These are phyloP conservation scores for Varanus salvator DNA, from an alignment of 2,113 vertebrate genomes.

Conservation along the genomic window DNA sequence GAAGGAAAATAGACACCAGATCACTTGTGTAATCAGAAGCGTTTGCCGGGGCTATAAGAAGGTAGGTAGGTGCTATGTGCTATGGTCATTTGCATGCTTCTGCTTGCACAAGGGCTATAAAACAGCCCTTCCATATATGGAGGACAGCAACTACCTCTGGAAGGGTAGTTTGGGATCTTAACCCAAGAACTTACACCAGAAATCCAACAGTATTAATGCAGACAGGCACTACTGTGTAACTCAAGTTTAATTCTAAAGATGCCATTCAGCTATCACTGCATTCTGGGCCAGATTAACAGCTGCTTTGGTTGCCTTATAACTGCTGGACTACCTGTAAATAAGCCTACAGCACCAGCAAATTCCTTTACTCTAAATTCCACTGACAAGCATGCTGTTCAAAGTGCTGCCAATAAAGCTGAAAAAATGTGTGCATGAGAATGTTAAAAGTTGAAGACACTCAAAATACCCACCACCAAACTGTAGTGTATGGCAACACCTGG, in stretches of 20 bases:
- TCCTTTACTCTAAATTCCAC: not conserved
- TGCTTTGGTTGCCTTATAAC: not conserved
- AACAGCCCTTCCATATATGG: not conserved
- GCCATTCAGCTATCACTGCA: not conserved
- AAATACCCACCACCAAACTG: not conserved
- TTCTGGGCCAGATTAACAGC: not conserved
- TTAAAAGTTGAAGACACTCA: not conserved
- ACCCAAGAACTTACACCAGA: not conserved
- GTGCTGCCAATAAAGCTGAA: not conserved
- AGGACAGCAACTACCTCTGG: not conserved
- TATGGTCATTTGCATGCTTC: not conserved
- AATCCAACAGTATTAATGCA: not conserved
- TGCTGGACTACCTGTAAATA: not conserved
- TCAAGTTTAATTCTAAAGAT: not conserved
- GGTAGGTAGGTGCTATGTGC: not conserved
- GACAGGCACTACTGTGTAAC: not conserved
- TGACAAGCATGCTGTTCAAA: not conserved
- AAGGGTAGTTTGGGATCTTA: not conserved
- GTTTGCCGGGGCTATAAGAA: not conserved
- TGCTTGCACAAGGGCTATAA: not conserved
- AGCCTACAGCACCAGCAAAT: not conserved
- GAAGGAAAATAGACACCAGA: not conserved
- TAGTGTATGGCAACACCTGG: not conserved
- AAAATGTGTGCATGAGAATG: not conserved
- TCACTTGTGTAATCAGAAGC: not conserved